phyloP scores from a whole-genome alignment of 2,113 vertebrate genomes.

The Cricetomys ansorgei region DNA sequence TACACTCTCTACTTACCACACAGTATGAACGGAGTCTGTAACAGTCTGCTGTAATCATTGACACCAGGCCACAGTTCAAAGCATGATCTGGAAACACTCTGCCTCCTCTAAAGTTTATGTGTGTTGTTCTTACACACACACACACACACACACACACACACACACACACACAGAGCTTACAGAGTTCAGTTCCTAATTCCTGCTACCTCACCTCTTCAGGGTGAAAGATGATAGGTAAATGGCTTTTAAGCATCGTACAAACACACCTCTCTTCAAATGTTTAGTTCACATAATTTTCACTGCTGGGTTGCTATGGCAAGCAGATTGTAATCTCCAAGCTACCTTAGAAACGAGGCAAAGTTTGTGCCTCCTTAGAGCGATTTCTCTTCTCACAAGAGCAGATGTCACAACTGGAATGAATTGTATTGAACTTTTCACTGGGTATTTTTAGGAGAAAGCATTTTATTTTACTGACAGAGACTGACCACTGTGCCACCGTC shows the following conservation, averaged over 20 bases:
- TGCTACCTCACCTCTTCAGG: slow-evolving; percentile 58
- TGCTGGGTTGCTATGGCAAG: slow-evolving; percentile 90
- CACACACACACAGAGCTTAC: slow-evolving; percentile 50
- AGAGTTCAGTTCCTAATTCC: background rate
- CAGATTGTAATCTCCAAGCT: slow-evolving; percentile 84
- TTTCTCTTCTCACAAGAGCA: slow-evolving; percentile 56
- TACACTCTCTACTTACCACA: slow-evolving; percentile 78
- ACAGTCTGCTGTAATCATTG: background rate
- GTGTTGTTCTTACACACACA: no score
- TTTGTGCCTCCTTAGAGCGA: slow-evolving; percentile 50
- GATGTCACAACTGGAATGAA: slow-evolving; percentile 44
- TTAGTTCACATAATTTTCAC: slow-evolving; percentile 85
- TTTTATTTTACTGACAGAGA: background rate
- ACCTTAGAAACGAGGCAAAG: slow-evolving; percentile 82
- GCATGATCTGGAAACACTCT: slow-evolving; percentile 69
- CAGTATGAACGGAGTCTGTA: slow-evolving; percentile 74
- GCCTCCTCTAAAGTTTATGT: slow-evolving; percentile 68
- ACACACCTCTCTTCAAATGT: slow-evolving; percentile 78
- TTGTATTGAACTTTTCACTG: background rate
- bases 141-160: background rate
- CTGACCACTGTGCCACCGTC: slow-evolving; percentile 37
- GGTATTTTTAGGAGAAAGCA: slow-evolving; percentile 49
- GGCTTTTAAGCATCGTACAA: slow-evolving; percentile 68
- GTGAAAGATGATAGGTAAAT: slow-evolving; percentile 65
- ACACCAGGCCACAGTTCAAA: slow-evolving; percentile 84